Base-by-base conservation (phyloP, 2,113 vertebrate species). In the Cynocephalus volans region DNA sequence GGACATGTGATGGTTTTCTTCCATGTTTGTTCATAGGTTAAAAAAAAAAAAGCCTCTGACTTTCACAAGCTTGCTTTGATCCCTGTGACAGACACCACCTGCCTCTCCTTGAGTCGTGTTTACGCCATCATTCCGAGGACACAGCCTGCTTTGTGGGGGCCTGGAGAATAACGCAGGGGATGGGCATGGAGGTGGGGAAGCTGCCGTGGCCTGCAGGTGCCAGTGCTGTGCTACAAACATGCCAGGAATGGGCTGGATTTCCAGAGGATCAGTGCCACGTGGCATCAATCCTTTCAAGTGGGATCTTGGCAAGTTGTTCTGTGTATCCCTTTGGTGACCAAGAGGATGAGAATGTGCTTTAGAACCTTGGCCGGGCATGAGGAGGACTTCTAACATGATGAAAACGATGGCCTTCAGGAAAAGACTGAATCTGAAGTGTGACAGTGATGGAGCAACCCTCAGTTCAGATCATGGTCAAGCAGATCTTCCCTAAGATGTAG, bases 1-100 rank as follows among this genome's bases (percentile, higher is more conserved):
- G 90, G 93, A 84, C 97, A 90, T 81, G 77, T 81, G 96, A 97
- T 50, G 80, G 89, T 92, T 97, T 98, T 95, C 96, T 92, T 79
- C 36, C 86, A 67, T 79, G 11, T 80, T 79, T 95, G 33, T 52
- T 52, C 11, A 26, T 91, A 82, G 26, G 31, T 85, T 72, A 19
- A 64, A 94, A 93, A 81, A 73, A 28, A 62, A 70, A 94, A 81
- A 91, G n/a, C 21, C 64, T 95, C 86, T 24, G 83, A 95, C 83
- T 90, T 54, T 93, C 67, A 91, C 45, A 95, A 28, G 18, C 79
- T 75, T 67, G 3, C 33, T 88, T 80, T 91, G 94, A 69, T 97
- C 1, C 0, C 92, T 93, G 9, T 94, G 96, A 96, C 70, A 96
- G 90, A 56, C 69, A 94, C 73, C 72, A 65, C 95, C 26, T 96